Conservation (phyloP, 2,113 vertebrate genomes). For the Chaenogobius annularis region DNA sequence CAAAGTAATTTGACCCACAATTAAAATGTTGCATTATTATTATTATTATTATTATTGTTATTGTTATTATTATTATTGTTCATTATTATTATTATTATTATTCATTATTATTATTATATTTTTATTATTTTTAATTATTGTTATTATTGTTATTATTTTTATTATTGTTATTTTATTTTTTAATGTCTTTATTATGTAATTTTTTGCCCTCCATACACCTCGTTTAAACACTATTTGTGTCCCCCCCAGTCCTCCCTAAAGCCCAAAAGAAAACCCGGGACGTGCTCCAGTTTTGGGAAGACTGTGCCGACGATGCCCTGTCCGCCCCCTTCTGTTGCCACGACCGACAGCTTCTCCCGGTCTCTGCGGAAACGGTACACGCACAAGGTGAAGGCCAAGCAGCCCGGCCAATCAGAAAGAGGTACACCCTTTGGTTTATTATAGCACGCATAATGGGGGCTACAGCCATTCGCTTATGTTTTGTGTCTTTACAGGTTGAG, state of each 20-base stretch:
- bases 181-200: no score
- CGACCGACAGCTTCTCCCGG: constrained; percentile 67
- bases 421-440: constrained; percentile 67
- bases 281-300: constrained; percentile 83
- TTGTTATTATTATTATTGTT: no score
- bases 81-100: no score
- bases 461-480: not conserved
- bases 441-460: not conserved
- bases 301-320: constrained; percentile 68
- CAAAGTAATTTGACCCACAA: no score
- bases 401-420: constrained; percentile 86
- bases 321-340: constrained; percentile 78
- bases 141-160: no score
- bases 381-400: constrained; percentile 85
- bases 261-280: constrained; percentile 77
- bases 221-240: not conserved
- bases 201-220: no score
- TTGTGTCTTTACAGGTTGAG: no score
- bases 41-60: no score
- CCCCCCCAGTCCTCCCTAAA: constrained; percentile 82
- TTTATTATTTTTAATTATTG: no score
- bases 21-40: no score
- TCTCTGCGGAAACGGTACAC: constrained; percentile 80
- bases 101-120: no score
- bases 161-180: no score